A percentile compares a stretch with the other conserved stretches of the same genome.
These are phyloP conservation scores for Spermophilus dauricus DNA, from an alignment of 2,113 vertebrate species.

Conservation along the genomic window DNA sequence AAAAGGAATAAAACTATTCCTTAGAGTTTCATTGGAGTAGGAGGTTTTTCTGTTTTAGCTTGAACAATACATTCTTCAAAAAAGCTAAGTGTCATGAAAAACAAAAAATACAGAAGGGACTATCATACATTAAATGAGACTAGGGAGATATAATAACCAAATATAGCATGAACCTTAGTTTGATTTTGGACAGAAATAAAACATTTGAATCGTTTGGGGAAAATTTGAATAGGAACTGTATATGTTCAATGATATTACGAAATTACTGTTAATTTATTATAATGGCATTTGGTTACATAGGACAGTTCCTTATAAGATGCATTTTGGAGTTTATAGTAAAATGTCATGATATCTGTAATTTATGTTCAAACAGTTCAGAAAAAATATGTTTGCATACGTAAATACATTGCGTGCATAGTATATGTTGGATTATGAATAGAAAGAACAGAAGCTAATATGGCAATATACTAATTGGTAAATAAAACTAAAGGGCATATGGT, in stretches of 20 bases:
- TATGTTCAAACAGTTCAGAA: conserved; percentile 39
- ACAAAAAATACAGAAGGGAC: not conserved
- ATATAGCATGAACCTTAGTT: not conserved
- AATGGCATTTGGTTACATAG: not conserved
- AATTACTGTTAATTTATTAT: conserved; percentile 31
- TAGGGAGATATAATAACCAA: conserved; percentile 5
- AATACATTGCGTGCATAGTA: too few species aligned
- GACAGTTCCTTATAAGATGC: not conserved
- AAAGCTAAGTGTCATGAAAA: conserved; percentile 1
- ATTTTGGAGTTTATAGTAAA: conserved; percentile 7
- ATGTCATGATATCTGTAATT: not conserved
- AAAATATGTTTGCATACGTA: not conserved
- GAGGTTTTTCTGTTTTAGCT: conserved; percentile 40
- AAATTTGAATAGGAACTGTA: not conserved
- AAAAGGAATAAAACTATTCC: conserved; percentile 9
- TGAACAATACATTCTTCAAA: conserved; percentile 21
- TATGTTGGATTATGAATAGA: not conserved
- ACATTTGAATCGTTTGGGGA: not conserved
- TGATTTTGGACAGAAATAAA: not conserved
- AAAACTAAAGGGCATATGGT: not conserved
- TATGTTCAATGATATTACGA: not conserved
- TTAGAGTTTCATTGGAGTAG: conserved; percentile 45
- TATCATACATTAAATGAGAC: not conserved
- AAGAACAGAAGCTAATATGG: not conserved
- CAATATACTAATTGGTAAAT: conserved; percentile 2